Percentiles rank a stretch among this genome's conserved stretches.
Conservation (phyloP, 2,113 vertebrate genomes). For the Oreotrochilus melanogaster region DNA sequence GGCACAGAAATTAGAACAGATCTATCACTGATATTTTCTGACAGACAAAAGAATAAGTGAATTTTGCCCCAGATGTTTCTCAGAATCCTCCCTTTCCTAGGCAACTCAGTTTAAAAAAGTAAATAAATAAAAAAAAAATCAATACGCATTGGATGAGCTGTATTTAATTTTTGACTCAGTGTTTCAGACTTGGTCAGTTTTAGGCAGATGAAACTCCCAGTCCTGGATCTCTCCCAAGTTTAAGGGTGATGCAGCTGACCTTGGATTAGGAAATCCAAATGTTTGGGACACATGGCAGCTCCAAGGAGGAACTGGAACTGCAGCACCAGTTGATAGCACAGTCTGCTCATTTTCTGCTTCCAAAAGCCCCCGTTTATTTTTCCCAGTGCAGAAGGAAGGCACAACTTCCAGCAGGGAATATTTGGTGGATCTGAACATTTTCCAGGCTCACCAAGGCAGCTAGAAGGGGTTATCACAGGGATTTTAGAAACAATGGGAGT, state of each 20-base stretch:
- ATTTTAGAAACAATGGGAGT: not conserved
- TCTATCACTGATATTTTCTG: not conserved
- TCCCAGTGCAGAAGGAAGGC: not conserved
- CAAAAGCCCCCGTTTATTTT: not conserved
- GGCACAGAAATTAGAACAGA: not conserved
- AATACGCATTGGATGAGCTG: conserved; percentile 73
- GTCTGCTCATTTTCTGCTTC: not conserved
- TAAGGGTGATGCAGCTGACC: conserved; percentile 25
- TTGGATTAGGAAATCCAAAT: not conserved
- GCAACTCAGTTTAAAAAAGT: conserved; percentile 42
- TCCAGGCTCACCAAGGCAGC: not conserved
- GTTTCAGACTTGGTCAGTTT: conserved; percentile 67
- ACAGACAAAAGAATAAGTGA: not conserved
- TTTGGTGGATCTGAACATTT: not conserved
- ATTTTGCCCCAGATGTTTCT: conserved; percentile 5
- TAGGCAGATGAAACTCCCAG: conserved; percentile 72
- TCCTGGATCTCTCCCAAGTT: conserved; percentile 42
- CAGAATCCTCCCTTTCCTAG: conserved; percentile 48
- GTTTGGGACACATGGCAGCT: accelerated
- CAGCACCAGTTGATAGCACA: not conserved
- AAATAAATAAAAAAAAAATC: conserved; percentile 55
- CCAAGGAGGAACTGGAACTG: not conserved
- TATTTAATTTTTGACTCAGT: conserved; percentile 44
- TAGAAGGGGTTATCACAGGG: not conserved
- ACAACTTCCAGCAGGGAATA: not conserved